A percentile compares a stretch with the other conserved stretches of the same genome.
phyloP scores from a whole-genome alignment of 1,140 invertebrate genomes.

The Brachionus calyciflorus region DNA sequence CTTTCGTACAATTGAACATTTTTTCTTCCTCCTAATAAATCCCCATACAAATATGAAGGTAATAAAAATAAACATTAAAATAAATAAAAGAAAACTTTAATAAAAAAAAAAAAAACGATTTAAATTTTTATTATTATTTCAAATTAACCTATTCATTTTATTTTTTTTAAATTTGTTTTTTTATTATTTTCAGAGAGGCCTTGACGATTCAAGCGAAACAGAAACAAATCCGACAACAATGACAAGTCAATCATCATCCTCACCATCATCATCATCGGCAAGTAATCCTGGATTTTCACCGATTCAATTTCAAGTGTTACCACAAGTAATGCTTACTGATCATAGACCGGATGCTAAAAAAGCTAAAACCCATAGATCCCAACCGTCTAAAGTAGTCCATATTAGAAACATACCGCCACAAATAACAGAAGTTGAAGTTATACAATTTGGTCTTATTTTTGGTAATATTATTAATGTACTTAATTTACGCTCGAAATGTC shows the following conservation, averaged over 20 bases:
- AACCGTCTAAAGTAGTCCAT: slow-evolving; percentile 88
- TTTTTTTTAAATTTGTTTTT: neutral
- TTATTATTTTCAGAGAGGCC: slow-evolving; percentile 24
- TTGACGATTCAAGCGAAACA: slow-evolving; percentile 29
- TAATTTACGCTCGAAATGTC: slow-evolving; percentile 86
- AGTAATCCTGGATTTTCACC: slow-evolving; percentile 13
- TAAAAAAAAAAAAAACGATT: neutral
- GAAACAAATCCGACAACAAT: slow-evolving; percentile 6
- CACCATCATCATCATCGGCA: slow-evolving; percentile 18
- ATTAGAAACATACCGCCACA: slow-evolving; percentile 93
- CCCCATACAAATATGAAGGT: slow-evolving; percentile 35
- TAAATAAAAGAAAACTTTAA: neutral
- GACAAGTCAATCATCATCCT: slow-evolving; percentile 21
- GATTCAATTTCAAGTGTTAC: neutral
- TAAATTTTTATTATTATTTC: neutral
- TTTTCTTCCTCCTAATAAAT: neutral
- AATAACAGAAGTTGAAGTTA: slow-evolving; percentile 86
- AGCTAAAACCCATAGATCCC: slow-evolving; percentile 6
- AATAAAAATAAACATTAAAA: slow-evolving; percentile 27
- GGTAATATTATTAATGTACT: slow-evolving; percentile 87
- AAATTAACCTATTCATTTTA: neutral
- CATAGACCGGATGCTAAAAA: slow-evolving; percentile 39
- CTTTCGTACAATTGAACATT: slow-evolving; percentile 2
- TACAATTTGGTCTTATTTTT: slow-evolving; percentile 87
- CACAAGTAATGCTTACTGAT: neutral